Evolutionary conservation across 1,140 invertebrate species (phyloP), one percentile per base, ranked within the genome.

Genomic region (Portunus trituberculatus): DNA sequence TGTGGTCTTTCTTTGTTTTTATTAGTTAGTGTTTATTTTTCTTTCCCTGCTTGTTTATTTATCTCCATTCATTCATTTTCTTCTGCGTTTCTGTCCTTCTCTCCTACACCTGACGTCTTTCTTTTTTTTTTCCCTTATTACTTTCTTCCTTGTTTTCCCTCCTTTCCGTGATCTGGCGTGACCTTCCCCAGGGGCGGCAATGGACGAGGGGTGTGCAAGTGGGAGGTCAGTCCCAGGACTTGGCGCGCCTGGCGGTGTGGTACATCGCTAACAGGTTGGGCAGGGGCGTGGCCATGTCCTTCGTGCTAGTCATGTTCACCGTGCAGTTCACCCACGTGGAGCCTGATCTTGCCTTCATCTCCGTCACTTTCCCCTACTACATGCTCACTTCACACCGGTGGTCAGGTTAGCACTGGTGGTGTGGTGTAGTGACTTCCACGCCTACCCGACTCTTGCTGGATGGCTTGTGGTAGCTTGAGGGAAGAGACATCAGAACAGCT

Each of bases 331-430:
- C 96, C 46, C 96, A 97, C 92, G 95, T 96, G 14, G 96, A 96
- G 48, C 96, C 96, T 16, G 96, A 96, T 4, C 94, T 96, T 28
- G 3, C 29, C 7, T 97, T 96, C 89, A 96, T 97, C 25, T 25
- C 95, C 4, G 82, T 96, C 16, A 97, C 96, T 20, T 93, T 95
- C 28, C 0, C 96, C 0, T 97, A 97, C 94, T 97, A 96, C 87
- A 76, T 96, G 4, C n/a, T 96, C 4, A 96, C 97, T 14, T 96
- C 96, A 31, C 96, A 95, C 32, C 95, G 76, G 67, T 96, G 96
- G 95, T 96, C 96, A 86, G 94, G 95, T 59, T 91, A 96, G 89
- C 28, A 0, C 1, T 31, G 12, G 4, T 12, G 25, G 45, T 52
- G 28, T n/a, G n/a, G n/a, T n/a, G n/a, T 89, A 14, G 0, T n/a